Conservation (phyloP, 2,797 vertebrate species). For the Phoxinus dragarum region DNA sequence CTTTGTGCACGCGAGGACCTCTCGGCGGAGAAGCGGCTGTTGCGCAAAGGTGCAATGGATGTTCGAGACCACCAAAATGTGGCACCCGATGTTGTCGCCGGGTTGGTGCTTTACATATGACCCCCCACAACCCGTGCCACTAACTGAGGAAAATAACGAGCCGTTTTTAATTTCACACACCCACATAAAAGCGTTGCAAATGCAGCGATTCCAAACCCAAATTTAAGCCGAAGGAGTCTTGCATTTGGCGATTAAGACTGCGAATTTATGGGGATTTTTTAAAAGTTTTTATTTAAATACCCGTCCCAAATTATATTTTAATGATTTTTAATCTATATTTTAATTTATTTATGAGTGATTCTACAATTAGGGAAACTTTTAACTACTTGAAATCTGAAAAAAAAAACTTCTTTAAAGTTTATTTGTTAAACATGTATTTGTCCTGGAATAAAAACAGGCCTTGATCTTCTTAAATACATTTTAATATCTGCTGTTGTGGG, state of each 20-base stretch:
- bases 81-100: slow-evolving; percentile 42
- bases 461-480: neutral
- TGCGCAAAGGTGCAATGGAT: slow-evolving; percentile 82
- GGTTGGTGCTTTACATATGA: slow-evolving; percentile 32
- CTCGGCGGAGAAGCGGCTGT: slow-evolving; percentile 76
- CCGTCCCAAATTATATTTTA: neutral
- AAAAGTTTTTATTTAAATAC: neutral
- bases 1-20: slow-evolving; percentile 83
- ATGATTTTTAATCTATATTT: neutral
- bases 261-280: neutral
- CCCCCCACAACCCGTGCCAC: neutral
- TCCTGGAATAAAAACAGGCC: neutral
- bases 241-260: neutral
- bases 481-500: neutral
- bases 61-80: slow-evolving; percentile 52
- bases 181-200: slow-evolving; percentile 2
- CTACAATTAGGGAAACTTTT: neutral
- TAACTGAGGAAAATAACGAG: slow-evolving; percentile 8
- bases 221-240: neutral
- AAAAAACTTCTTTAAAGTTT: slow-evolving; percentile 2
- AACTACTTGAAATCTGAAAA: neutral
- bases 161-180: neutral
- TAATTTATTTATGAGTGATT: neutral
- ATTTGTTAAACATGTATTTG: neutral
- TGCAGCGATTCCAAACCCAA: slow-evolving; percentile 25